Base-by-base conservation (phyloP, 2,797 vertebrate genomes). In the Spinus olivaceus region DNA sequence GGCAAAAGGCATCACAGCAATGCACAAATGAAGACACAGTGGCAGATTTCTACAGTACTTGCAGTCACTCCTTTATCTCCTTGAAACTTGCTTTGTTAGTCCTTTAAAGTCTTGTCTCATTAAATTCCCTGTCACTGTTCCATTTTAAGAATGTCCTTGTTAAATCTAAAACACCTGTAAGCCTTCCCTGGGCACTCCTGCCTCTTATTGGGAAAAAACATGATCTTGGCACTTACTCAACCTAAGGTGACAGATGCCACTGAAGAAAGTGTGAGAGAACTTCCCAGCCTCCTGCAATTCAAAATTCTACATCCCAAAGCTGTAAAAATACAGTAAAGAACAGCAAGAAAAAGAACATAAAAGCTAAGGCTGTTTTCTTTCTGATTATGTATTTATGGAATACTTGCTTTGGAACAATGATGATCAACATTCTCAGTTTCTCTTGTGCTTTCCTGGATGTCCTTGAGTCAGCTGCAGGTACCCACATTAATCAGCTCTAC, bases 91-190 rank as follows among this genome's bases (percentile, higher is more conserved):
- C 33, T 90, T 71, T 84, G 80, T 61, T 85, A 93, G 92, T 66
- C 90, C 77, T 93, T 94, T 81, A 82, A 6, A 96, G 64, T 51
- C 81, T 54, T 66, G 20, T 73, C 88, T 94, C 88, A 89, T 95
- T 92, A 93, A 93, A 93, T 61, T 87, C 67, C 27, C 56, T 10
- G 15, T 24, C 86, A 78, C 87, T 85, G 94, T 95, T 92, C 92
- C 17, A 76, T 77, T 96, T 94, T 87, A 90, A 82, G 89, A 84
- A 92, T 51, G 95, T 65, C 94, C 81, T 95, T 92, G 81, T 92
- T 94, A 92, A 78, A 95, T 88, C 39, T 59, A 57, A 93, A 85
- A 60, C 90, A 92, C 84, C 90, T 95, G 90, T 76, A 67, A 81
- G 56, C 54, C 35, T 95, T 96, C 86, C 95, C 93, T 94, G 76